These are phyloP conservation scores for Neosalanx taihuensis DNA, from an alignment of 2,797 vertebrate genomes.

Conservation along the genomic window DNA sequence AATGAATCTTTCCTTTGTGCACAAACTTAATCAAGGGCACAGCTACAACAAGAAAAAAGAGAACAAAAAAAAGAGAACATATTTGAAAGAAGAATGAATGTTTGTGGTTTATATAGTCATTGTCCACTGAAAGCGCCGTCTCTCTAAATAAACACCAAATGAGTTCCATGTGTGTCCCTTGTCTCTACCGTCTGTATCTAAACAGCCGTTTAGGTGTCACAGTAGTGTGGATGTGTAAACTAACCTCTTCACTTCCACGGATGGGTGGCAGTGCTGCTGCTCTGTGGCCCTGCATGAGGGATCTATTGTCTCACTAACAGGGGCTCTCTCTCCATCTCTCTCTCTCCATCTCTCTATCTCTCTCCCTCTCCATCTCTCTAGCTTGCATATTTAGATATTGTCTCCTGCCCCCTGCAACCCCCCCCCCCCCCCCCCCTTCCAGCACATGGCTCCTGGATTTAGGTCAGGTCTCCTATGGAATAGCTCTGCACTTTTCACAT, in stretches of 20 bases:
- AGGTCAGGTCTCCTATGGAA: conserved; percentile 19
- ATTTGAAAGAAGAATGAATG: background rate
- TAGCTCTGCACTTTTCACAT: conserved; percentile 1
- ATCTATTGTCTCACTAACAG: background rate
- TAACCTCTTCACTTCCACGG: background rate
- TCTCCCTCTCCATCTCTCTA: background rate
- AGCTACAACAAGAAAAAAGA: background rate
- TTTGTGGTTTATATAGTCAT: conserved; percentile 2
- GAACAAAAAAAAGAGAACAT: background rate
- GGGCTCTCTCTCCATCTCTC: no score
- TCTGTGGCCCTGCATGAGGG: no score
- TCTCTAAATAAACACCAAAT: background rate
- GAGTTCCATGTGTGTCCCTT: background rate
- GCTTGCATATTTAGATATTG: background rate
- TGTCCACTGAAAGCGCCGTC: background rate
- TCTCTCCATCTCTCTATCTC: no score
- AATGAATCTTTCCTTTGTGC: background rate
- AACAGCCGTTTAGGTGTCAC: background rate
- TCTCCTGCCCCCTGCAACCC: background rate
- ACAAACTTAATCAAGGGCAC: background rate
- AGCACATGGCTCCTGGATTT: conserved; percentile 14
- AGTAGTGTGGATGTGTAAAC: background rate
- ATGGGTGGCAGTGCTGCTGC: background rate
- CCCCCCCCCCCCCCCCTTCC: background rate
- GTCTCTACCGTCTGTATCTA: background rate